Conservation (phyloP, 2,113 vertebrate species). For the Rhegmatorhina hoffmannsi region DNA sequence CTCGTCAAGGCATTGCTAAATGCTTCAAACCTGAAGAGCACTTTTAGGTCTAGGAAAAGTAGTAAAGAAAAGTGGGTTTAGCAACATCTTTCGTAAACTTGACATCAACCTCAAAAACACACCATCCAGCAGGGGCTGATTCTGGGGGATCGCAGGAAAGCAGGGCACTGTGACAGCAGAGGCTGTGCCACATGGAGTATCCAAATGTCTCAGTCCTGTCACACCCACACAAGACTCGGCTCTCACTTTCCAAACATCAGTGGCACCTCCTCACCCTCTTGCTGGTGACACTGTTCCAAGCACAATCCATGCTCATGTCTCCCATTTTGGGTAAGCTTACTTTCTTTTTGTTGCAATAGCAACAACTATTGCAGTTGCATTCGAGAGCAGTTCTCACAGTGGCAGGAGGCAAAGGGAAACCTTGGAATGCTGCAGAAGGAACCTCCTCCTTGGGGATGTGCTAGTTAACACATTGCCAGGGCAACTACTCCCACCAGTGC, state of each 20-base stretch:
- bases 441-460: neutral
- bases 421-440: neutral
- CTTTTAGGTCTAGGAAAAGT: neutral
- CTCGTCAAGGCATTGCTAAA: neutral
- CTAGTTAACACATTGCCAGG: neutral
- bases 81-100: neutral
- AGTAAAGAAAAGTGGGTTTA: neutral
- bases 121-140: neutral
- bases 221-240: fast-evolving
- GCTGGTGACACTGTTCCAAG: neutral
- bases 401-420: neutral
- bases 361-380: neutral
- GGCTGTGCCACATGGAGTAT: neutral
- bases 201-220: neutral
- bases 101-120: neutral
- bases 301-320: fast-evolving
- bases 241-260: neutral
- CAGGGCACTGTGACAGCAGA: fast-evolving
- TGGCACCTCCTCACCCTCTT: neutral
- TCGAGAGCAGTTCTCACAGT: neutral
- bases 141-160: neutral
- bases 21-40: neutral
- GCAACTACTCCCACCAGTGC: neutral
- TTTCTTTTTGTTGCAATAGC: neutral
- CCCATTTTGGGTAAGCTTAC: fast-evolving